Evolutionary conservation across 2,888 invertebrate species (phyloP).

Genomic region (Helleia helle): DNA sequence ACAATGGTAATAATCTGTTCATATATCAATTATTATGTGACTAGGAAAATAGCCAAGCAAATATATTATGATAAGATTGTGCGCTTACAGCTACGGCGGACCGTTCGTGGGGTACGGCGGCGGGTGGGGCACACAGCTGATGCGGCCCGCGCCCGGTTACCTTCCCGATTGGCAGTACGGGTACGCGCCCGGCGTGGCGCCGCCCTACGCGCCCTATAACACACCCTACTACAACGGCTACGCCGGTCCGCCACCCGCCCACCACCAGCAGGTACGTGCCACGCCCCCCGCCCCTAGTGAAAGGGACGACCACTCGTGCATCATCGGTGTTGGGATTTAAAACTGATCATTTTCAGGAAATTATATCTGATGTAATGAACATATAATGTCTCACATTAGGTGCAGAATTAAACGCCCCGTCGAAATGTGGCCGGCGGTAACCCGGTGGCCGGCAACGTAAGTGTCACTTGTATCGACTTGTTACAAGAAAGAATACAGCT

Average conservation of each 20-base stretch:
- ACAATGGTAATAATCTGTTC: too few species aligned
- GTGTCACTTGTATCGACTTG: too few species aligned
- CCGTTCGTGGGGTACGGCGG: constrained; percentile 68
- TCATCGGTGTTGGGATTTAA: too few species aligned
- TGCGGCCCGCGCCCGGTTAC: constrained; percentile 67
- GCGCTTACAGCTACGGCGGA: constrained; percentile 59
- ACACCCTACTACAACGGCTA: constrained; percentile 64
- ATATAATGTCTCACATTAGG: constrained; percentile 2
- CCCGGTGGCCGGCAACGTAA: constrained; percentile 1
- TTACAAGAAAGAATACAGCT: too few species aligned
- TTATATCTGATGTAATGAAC: too few species aligned
- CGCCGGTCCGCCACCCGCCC: constrained; percentile 58
- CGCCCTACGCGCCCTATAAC: constrained; percentile 58
- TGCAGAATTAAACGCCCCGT: not conserved
- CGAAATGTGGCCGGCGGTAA: not conserved
- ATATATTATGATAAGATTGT: too few species aligned
- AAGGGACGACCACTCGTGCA: too few species aligned
- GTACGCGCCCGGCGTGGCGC: constrained; percentile 44
- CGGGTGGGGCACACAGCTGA: constrained; percentile 58
- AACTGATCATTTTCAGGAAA: too few species aligned
- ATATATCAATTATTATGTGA: too few species aligned
- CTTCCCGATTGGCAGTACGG: constrained; percentile 67
- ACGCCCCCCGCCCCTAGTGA: not conserved
- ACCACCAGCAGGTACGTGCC: constrained; percentile 52
- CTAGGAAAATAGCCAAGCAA: too few species aligned